Evolutionary conservation across 2,888 invertebrate species (phyloP).

Genomic region (Abscondita cerata): DNA sequence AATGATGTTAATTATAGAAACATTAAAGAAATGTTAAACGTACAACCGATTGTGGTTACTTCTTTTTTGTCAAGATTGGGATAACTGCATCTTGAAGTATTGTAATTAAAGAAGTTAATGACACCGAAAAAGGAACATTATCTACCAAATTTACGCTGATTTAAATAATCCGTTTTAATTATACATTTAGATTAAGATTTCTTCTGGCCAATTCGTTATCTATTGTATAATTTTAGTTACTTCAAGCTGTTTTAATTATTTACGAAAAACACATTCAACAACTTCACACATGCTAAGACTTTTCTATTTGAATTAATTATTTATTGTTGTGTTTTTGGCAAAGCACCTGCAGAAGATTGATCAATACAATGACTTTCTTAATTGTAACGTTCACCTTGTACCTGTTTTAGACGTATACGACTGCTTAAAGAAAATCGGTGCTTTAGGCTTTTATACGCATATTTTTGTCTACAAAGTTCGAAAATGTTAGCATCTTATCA

Average conservation of each 20-base stretch:
- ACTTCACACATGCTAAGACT: no score
- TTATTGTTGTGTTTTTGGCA: no score
- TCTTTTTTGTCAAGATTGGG: conserved; percentile 11
- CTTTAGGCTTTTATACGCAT: no score
- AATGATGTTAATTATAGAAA: conserved; percentile 18
- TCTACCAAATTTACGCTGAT: conserved; percentile 23
- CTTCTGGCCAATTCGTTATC: conserved; percentile 16
- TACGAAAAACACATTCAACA: neutral
- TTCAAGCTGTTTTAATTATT: no score
- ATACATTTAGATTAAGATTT: conserved; percentile 22
- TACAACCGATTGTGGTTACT: conserved; percentile 10
- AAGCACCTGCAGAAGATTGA: neutral
- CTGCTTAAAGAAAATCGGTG: no score
- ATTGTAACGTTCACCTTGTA: conserved; percentile 2
- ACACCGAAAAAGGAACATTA: conserved; percentile 22
- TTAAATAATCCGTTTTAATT: conserved; percentile 26
- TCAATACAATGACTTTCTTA: neutral
- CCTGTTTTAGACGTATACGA: no score
- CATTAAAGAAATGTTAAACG: conserved; percentile 14
- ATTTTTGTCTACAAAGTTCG: no score
- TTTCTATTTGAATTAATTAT: no score
- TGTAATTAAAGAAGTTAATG: conserved; percentile 20
- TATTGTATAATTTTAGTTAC: conserved; percentile 13
- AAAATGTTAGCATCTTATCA: no score
- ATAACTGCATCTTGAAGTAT: conserved; percentile 6